phyloP scores from a whole-genome alignment of 2,888 invertebrate species.

The Anagyrus pseudococci region DNA sequence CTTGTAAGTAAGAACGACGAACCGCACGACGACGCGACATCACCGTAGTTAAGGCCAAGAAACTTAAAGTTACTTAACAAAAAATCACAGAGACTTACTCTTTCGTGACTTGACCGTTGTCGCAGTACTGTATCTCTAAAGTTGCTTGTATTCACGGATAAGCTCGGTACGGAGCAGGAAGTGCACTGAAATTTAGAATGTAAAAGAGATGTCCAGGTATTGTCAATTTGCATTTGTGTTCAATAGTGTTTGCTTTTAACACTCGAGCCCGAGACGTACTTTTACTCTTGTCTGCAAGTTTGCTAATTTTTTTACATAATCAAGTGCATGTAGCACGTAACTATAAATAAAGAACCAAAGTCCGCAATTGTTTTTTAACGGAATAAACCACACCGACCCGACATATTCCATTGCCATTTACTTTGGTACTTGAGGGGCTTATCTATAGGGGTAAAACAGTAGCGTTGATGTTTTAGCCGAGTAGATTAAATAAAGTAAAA shows the following conservation, averaged over 20 bases:
- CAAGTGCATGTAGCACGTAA: constrained; percentile 16
- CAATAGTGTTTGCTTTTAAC: constrained; percentile 18
- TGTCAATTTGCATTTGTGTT: constrained; percentile 18
- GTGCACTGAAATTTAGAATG: constrained; percentile 56
- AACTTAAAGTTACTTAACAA: constrained; percentile 35
- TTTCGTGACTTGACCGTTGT: constrained; percentile 52
- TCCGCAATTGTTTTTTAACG: constrained; percentile 6
- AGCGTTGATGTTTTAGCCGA: not conserved
- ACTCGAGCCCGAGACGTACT: constrained; percentile 17
- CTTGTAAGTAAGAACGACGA: constrained; percentile 20
- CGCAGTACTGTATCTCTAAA: constrained; percentile 52
- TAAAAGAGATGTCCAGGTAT: constrained; percentile 41
- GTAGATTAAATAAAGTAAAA: not conserved
- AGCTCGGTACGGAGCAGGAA: constrained; percentile 54
- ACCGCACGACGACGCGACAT: constrained; percentile 39
- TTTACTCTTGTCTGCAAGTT: not conserved
- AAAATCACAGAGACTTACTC: constrained; percentile 47
- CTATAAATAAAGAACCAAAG: constrained; percentile 23
- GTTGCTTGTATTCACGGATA: constrained; percentile 54
- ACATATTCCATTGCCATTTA: constrained; percentile 33
- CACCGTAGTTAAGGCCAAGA: constrained; percentile 33
- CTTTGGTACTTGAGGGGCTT: constrained; percentile 25
- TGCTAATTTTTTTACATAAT: constrained; percentile 4
- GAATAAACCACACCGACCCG: constrained; percentile 41
- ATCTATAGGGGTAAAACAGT: constrained; percentile 17